phyloP scores from a whole-genome alignment of 2,113 vertebrate genomes.

The Arvicanthis niloticus region DNA sequence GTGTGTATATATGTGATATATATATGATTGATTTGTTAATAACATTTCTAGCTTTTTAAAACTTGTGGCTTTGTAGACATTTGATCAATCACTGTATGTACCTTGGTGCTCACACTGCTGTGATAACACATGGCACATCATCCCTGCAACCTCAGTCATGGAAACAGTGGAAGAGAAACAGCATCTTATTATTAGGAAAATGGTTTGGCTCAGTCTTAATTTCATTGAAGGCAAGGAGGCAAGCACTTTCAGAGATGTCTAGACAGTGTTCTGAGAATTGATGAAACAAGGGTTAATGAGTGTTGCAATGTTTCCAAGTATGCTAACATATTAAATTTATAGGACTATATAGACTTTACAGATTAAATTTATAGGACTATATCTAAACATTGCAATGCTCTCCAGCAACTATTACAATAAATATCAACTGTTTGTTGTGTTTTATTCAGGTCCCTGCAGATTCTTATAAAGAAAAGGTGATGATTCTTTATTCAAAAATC shows the following conservation, averaged over 20 bases:
- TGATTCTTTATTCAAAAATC: not conserved
- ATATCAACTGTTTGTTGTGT: not conserved
- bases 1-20: not conserved
- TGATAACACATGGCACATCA: not conserved
- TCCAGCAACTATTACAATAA: not conserved
- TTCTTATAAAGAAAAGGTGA: not conserved
- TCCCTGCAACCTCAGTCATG: not conserved
- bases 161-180: not conserved
- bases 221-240: not conserved
- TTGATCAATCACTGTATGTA: not conserved
- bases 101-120: not conserved
- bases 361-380: not conserved
- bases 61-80: not conserved
- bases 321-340: not conserved
- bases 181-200: not conserved
- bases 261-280: not conserved
- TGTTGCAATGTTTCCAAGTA: not conserved
- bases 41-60: not conserved
- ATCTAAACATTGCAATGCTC: not conserved
- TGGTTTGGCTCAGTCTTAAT: not conserved
- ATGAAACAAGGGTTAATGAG: not conserved
- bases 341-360: not conserved
- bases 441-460: not conserved
- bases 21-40: not conserved
- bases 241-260: not conserved